Evolutionary conservation across 2,888 invertebrate species (phyloP), one percentile per base, ranked within the genome.

Genomic region (Xestoiulus laeticollis): DNA sequence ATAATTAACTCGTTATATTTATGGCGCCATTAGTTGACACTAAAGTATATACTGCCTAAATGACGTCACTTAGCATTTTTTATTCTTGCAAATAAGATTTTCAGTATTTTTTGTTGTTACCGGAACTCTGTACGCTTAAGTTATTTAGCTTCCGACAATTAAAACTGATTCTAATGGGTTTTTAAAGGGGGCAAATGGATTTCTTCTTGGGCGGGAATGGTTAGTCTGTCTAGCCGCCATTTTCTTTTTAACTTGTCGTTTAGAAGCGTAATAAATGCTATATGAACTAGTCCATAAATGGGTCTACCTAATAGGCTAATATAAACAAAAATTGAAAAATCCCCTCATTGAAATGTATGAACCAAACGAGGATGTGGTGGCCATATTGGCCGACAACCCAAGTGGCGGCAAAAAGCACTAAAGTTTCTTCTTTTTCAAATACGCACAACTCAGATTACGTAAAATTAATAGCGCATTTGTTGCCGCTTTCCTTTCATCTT

Each of bases 391-490:
- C 53, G 53, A 53, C 53, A 53, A 53, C 53, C 53, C 53, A 53
- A 53, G 53, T 53, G 33, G 33, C 33, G 33, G 83, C 33, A 83
- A 83, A 30, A 83, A 33, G 30, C 83, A 30, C 83, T 32, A 83
- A 83, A 83, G 83, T 83, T 83, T 83, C 32, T 83, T 83, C 33
- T 83, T 33, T 83, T n/a, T 30, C 32, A 83, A 83, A 33, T n/a
- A 83, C 30, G 83, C 22, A 32, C 83, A 33, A 83, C 83, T 83
- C 83, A 10, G 19, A 33, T 83, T 83, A 32, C 83, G 33, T 33
- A 83, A 83, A 83, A 83, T 83, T 83, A 83, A 83, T 83, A 83
- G 83, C 83, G 33, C 83, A 83, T 83, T 83, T 83, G 30, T 83
- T 83, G 83, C 83, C 83, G 83, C 32, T 83, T 33, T 16, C 83